Percentiles rank a stretch among this genome's conserved stretches.
Evolutionary conservation across 92 coral and sea anemone species (phyloP).

Genomic region (Epizoanthus stellaris): DNA sequence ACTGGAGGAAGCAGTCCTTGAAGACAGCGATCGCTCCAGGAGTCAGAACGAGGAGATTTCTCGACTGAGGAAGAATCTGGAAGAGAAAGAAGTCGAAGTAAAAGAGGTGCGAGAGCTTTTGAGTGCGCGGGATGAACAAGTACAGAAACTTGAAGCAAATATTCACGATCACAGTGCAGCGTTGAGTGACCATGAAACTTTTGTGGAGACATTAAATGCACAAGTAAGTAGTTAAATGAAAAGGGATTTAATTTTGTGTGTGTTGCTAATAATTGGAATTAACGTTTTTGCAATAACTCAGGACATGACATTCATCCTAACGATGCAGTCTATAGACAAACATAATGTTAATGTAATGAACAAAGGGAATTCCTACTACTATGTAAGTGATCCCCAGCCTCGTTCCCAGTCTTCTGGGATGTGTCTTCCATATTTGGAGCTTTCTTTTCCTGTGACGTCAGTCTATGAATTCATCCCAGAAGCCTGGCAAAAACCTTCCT

Average conservation of each 20-base stretch:
- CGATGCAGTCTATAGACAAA: no score
- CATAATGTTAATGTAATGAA: no score
- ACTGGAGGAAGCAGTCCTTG: slow-evolving; percentile 27
- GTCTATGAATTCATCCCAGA: no score
- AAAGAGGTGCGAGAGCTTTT: slow-evolving; percentile 28
- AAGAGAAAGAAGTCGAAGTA: slow-evolving; percentile 21
- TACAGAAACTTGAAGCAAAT: slow-evolving; percentile 37
- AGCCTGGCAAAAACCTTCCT: no score
- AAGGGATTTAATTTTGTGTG: neutral
- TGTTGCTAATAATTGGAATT: no score
- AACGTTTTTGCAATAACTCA: no score
- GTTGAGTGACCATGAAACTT: slow-evolving; percentile 52
- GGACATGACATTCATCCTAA: no score
- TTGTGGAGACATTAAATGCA: slow-evolving; percentile 53
- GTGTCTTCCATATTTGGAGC: no score
- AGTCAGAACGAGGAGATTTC: slow-evolving; percentile 33
- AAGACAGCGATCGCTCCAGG: slow-evolving; percentile 12
- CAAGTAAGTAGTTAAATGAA: slow-evolving; percentile 17
- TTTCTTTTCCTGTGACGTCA: no score
- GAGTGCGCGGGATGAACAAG: slow-evolving; percentile 12
- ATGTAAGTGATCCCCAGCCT: no score
- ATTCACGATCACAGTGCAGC: slow-evolving; percentile 49
- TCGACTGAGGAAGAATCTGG: slow-evolving; percentile 2
- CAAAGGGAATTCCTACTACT: no score
- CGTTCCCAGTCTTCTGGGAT: no score